Percentiles rank a stretch among this genome's conserved stretches.
Conservation (phyloP, 2,113 vertebrate genomes). For the Corythornis madagascariensis region DNA sequence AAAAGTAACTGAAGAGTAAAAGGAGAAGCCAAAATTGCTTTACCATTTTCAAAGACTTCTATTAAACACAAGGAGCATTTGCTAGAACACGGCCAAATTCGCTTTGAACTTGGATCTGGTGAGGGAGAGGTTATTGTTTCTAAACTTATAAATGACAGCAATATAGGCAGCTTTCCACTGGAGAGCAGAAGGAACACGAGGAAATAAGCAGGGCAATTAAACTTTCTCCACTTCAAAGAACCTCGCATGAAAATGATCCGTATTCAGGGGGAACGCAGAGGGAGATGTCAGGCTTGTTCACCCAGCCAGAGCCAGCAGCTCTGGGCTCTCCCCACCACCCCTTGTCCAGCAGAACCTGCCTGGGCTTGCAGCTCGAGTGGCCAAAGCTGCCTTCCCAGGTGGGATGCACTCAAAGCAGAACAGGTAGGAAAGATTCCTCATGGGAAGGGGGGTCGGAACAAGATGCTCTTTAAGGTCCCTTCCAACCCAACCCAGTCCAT, state of each 20-base stretch:
- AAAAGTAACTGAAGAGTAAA: conserved; percentile 74
- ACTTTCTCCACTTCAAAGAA: conserved; percentile 55
- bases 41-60: conserved; percentile 23
- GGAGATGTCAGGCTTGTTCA: neutral
- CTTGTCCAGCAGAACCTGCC: neutral
- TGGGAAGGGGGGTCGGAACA: too few relatives aligned
- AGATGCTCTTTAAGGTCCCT: too few relatives aligned
- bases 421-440: too few relatives aligned
- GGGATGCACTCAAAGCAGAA: neutral
- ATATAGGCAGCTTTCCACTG: conserved; percentile 41
- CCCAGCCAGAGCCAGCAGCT: rapidly evolving
- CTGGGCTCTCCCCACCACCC: neutral
- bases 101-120: conserved; percentile 41
- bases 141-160: conserved; percentile 56
- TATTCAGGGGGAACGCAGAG: neutral
- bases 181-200: conserved; percentile 34
- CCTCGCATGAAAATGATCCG: neutral
- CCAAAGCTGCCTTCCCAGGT: neutral
- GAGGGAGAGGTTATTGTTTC: neutral
- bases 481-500: too few relatives aligned
- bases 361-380: neutral
- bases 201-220: conserved; percentile 46
- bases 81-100: neutral
- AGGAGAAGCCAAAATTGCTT: conserved; percentile 49
- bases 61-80: neutral